These are phyloP conservation scores for Drosophila sechellia DNA, from an alignment of 1,140 invertebrate species.

Conservation along the genomic window DNA sequence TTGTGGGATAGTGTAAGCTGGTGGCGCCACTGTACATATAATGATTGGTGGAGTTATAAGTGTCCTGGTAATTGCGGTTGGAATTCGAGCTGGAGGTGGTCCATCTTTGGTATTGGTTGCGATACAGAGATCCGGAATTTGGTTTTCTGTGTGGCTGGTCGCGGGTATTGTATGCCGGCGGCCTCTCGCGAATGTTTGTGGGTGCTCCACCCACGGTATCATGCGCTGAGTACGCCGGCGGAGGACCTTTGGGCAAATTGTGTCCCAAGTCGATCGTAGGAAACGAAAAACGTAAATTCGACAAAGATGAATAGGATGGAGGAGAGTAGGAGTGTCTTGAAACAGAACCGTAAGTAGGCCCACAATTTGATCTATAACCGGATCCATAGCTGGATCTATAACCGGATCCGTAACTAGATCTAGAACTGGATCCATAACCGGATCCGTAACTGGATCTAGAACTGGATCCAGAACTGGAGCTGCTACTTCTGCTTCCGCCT, in stretches of 20 bases:
- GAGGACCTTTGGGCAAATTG: too few species aligned
- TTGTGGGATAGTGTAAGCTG: not conserved
- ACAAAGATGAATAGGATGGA: too few species aligned
- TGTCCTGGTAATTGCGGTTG: not conserved
- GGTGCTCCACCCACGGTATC: too few species aligned
- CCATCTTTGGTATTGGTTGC: not conserved
- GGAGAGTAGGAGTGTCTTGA: too few species aligned
- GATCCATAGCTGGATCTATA: too few species aligned
- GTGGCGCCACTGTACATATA: not conserved
- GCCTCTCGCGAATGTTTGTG: not conserved
- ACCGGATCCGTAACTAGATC: too few species aligned
- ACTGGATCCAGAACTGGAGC: constrained; percentile 1
- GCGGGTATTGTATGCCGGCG: not conserved
- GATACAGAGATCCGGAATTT: not conserved
- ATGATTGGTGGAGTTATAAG: not conserved
- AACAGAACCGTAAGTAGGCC: too few species aligned
- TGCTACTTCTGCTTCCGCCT: constrained; percentile 17
- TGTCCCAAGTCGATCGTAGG: too few species aligned
- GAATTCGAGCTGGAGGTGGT: not conserved
- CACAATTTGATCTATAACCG: too few species aligned
- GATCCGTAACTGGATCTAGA: not conserved
- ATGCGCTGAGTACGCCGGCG: too few species aligned
- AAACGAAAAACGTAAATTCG: too few species aligned
- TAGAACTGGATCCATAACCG: too few species aligned
- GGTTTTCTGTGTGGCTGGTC: not conserved